Conservation (phyloP, 2,797 vertebrate species). For the Sebastes aleutianus region DNA sequence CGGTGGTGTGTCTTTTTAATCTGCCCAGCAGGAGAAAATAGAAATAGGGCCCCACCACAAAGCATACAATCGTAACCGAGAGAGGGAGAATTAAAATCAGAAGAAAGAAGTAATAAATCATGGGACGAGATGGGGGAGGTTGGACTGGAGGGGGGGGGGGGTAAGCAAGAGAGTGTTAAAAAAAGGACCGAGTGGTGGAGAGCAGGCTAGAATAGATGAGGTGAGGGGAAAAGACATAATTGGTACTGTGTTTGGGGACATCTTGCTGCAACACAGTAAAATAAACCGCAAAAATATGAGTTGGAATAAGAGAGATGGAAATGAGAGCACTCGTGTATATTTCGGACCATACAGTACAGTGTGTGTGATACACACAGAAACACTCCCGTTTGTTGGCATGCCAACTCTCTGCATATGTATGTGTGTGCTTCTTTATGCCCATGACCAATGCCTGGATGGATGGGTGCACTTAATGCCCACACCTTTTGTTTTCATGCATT, state of each 20-base stretch:
- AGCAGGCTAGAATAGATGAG: slow-evolving; percentile 58
- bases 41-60: slow-evolving; percentile 64
- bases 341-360: slow-evolving; percentile 38
- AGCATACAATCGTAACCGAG: slow-evolving; percentile 43
- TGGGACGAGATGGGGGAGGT: slow-evolving; percentile 9
- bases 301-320: slow-evolving; percentile 53
- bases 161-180: slow-evolving; percentile 31
- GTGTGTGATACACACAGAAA: slow-evolving; percentile 19
- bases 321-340: slow-evolving; percentile 51
- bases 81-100: slow-evolving; percentile 59
- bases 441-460: slow-evolving; percentile 38
- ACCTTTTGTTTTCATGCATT: slow-evolving; percentile 69
- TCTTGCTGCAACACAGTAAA: slow-evolving; percentile 62
- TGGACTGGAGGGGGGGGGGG: no score
- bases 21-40: slow-evolving; percentile 69
- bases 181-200: slow-evolving; percentile 40
- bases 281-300: slow-evolving; percentile 64
- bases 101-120: slow-evolving; percentile 73
- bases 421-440: slow-evolving; percentile 33
- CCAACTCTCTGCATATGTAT: slow-evolving; percentile 30
- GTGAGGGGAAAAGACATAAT: slow-evolving; percentile 66
- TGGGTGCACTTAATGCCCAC: slow-evolving; percentile 57
- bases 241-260: slow-evolving; percentile 64
- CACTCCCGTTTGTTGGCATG: slow-evolving; percentile 33
- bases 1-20: slow-evolving; percentile 62